These are phyloP conservation scores for Limnephilus marmoratus DNA, from an alignment of 2,888 invertebrate species.

Conservation along the genomic window DNA sequence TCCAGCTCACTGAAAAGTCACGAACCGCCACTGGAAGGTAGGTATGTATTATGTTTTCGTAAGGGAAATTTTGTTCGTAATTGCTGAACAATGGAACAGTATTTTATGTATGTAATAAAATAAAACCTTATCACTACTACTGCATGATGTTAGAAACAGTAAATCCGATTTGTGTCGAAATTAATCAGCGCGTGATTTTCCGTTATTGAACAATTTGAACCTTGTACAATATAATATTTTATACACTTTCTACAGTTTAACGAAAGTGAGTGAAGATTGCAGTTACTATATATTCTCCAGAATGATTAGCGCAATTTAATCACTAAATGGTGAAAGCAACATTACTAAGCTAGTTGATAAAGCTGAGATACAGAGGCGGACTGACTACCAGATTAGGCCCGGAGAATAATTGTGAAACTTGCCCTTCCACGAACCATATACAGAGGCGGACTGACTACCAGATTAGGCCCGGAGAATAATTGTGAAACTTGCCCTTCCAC, in stretches of 20 bases:
- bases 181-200: not conserved
- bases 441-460: not conserved
- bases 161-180: not conserved
- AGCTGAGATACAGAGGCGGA: not conserved
- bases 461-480: too few relatives aligned
- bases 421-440: too few relatives aligned
- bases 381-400: not conserved
- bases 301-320: not conserved
- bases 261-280: not conserved
- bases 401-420: too few relatives aligned
- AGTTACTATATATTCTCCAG: not conserved
- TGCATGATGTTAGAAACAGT: not conserved
- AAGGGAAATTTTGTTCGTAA: too few relatives aligned
- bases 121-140: not conserved
- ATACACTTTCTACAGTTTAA: not conserved
- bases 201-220: not conserved
- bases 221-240: too few relatives aligned
- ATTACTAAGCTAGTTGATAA: not conserved
- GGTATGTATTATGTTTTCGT: too few relatives aligned
- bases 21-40: too few relatives aligned
- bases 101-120: too few relatives aligned
- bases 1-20: too few relatives aligned
- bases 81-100: too few relatives aligned
- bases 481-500: too few relatives aligned
- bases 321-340: not conserved